Conservation (phyloP, 1,140 invertebrate species). For the Tetramorium simillimum region DNA sequence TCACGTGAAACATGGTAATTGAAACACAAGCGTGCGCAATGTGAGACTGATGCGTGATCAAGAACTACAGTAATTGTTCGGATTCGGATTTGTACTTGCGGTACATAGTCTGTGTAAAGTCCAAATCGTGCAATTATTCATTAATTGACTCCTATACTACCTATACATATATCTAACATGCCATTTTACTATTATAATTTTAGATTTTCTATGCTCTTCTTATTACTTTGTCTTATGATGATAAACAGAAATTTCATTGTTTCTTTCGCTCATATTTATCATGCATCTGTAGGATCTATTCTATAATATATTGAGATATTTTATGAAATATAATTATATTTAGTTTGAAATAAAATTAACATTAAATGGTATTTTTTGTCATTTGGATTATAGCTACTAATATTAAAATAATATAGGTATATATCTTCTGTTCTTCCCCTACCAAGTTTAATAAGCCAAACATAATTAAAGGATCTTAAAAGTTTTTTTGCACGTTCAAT, state of each 20-base stretch:
- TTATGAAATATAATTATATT: not conserved
- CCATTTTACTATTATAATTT: too few species aligned
- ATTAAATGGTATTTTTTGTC: not conserved
- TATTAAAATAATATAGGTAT: not conserved
- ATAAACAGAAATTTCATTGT: too few species aligned
- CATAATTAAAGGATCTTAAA: conserved; percentile 3
- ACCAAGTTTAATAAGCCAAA: not conserved
- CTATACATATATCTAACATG: not conserved
- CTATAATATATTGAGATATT: not conserved
- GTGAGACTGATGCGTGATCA: conserved; percentile 14
- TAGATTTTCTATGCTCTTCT: too few species aligned
- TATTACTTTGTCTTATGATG: too few species aligned
- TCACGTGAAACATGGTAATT: conserved; percentile 61
- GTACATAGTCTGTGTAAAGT: not conserved
- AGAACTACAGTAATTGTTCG: not conserved
- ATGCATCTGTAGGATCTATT: not conserved
- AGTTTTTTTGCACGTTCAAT: not conserved
- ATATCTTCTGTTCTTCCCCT: not conserved
- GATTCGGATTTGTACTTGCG: not conserved
- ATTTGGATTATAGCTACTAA: not conserved
- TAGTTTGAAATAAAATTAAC: not conserved
- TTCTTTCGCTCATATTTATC: too few species aligned
- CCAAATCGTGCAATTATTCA: conserved; percentile 17
- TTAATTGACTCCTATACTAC: too few species aligned
- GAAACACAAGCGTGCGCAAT: conserved; percentile 54